A percentile compares a stretch with the other conserved stretches of the same genome.
Conservation (phyloP, 2,797 vertebrate species). For the Varecia variegata region DNA sequence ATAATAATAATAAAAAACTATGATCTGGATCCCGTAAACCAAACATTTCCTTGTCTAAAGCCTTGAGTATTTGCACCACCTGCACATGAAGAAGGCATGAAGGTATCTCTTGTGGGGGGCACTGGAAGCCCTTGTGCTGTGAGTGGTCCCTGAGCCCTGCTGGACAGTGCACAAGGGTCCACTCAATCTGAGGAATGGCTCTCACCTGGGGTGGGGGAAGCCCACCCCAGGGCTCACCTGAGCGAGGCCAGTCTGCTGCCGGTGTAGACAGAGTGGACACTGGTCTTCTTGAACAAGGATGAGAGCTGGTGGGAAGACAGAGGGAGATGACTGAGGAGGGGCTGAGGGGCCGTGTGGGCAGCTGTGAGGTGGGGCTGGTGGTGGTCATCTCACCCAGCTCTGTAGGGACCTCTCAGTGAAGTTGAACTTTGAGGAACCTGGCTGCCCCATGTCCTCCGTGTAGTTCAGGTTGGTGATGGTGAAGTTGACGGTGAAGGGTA, state of each 20-base stretch:
- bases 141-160: neutral
- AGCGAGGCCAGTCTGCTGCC: conserved; percentile 54
- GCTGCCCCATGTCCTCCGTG: conserved; percentile 45
- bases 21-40: neutral
- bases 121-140: neutral
- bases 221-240: conserved; percentile 79
- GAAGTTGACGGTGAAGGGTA: conserved; percentile 73
- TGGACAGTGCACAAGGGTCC: neutral
- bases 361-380: fast-evolving
- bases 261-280: neutral
- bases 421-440: conserved; percentile 60
- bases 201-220: fast-evolving
- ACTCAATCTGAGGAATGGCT: fast-evolving
- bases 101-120: neutral
- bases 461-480: conserved; percentile 77
- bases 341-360: fast-evolving
- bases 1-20: neutral
- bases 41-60: neutral
- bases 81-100: neutral
- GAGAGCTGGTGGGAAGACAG: conserved; percentile 59
- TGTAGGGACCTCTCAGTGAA: conserved; percentile 50
- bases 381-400: conserved; percentile 42
- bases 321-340: neutral
- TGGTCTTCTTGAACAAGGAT: conserved; percentile 53
- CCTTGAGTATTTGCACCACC: neutral